A percentile compares a stretch with the other conserved stretches of the same genome.
phyloP scores from a whole-genome alignment of 2,113 vertebrate species.

The Oxyura jamaicensis region DNA sequence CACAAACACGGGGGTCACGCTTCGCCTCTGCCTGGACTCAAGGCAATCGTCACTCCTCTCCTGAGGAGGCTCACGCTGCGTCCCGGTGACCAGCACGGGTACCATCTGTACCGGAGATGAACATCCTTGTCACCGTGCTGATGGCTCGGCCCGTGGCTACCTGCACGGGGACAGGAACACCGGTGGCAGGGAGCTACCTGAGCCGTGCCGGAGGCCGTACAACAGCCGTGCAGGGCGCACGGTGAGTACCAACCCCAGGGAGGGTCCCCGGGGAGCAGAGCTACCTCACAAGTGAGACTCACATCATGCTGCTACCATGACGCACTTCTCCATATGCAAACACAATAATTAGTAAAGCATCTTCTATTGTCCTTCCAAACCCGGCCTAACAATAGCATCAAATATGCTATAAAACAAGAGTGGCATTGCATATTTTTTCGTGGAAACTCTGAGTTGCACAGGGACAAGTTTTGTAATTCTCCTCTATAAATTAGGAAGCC shows the following conservation, averaged over 20 bases:
- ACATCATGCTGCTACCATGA: background rate
- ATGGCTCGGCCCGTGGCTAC: accelerated
- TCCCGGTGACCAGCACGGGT: background rate
- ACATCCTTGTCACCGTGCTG: accelerated
- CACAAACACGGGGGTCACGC: background rate
- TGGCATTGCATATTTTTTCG: background rate
- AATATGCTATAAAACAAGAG: background rate
- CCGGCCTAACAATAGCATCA: background rate
- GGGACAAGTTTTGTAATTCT: background rate
- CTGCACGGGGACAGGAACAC: background rate
- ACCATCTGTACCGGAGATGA: accelerated
- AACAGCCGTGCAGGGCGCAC: accelerated
- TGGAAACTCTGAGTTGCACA: background rate
- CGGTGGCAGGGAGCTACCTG: background rate
- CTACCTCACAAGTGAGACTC: background rate
- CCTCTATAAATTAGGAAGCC: background rate
- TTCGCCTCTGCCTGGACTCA: accelerated
- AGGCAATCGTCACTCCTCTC: background rate
- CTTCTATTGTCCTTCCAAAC: background rate
- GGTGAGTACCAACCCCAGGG: background rate
- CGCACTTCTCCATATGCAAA: background rate
- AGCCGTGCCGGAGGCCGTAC: background rate
- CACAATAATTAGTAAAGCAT: background rate
- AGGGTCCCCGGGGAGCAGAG: background rate
- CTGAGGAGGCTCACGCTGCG: background rate